Conservation (phyloP, 2,113 vertebrate species). For the Copsychus sechellarum region DNA sequence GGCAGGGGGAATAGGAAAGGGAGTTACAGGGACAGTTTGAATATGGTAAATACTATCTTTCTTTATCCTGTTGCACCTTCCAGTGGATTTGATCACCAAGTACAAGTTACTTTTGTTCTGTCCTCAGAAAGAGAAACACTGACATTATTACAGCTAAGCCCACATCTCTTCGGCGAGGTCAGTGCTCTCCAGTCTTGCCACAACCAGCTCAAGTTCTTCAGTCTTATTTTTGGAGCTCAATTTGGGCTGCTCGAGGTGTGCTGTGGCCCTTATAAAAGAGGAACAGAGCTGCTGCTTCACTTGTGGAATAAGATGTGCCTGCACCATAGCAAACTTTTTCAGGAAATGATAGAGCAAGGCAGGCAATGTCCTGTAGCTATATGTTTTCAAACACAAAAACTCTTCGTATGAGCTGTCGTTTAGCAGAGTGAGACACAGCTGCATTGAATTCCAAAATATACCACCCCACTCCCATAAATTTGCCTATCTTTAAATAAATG, state of each 20-base stretch:
- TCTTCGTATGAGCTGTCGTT: neutral
- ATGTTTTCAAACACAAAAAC: neutral
- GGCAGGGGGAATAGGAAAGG: neutral
- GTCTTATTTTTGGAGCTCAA: neutral
- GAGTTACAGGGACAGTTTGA: neutral
- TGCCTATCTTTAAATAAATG: neutral
- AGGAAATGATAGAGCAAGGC: neutral
- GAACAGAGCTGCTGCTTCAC: neutral
- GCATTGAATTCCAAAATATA: neutral
- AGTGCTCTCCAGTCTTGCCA: rapidly evolving
- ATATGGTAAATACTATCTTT: neutral
- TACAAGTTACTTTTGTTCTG: constrained; percentile 1
- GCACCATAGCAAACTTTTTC: neutral
- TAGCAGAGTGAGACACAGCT: neutral
- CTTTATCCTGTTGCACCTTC: constrained; percentile 58
- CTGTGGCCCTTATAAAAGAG: neutral
- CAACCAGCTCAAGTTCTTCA: neutral
- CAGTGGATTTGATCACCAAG: constrained; percentile 38
- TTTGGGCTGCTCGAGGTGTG: neutral
- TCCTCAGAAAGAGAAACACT: neutral
- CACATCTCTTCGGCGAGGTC: neutral
- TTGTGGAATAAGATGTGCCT: neutral
- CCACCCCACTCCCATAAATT: neutral
- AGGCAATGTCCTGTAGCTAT: neutral
- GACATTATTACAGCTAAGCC: neutral